phyloP scores from a whole-genome alignment of 2,113 vertebrate genomes.

The Nothoprocta perdicaria region DNA sequence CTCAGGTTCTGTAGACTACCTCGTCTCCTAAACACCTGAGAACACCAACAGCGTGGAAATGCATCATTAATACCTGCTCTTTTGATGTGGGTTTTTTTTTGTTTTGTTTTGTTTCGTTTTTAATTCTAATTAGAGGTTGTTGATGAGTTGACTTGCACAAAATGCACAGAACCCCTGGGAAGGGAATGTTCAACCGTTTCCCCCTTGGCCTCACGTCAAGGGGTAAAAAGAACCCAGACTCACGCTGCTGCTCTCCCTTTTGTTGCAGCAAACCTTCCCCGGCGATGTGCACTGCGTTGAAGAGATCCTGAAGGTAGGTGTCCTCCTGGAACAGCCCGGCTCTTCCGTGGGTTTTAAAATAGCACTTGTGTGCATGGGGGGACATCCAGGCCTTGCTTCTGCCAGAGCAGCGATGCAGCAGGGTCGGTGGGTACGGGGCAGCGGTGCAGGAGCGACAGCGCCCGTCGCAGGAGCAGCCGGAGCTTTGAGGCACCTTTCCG shows the following conservation, averaged over 20 bases:
- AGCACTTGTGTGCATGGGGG: background rate
- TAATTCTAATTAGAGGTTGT: background rate
- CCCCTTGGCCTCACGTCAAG: background rate
- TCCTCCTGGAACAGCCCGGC: background rate
- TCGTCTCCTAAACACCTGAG: background rate
- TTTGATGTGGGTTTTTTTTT: background rate
- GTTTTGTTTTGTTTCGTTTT: background rate
- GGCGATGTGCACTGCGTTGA: slow-evolving; percentile 88
- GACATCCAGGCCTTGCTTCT: background rate
- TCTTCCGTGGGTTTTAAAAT: background rate
- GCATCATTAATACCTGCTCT: background rate
- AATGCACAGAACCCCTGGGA: background rate
- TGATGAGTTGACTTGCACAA: background rate
- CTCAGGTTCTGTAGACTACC: background rate
- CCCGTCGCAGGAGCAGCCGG: background rate
- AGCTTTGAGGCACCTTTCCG: background rate
- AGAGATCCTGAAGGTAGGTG: slow-evolving; percentile 91
- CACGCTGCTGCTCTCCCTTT: background rate
- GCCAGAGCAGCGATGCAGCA: background rate
- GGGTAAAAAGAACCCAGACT: background rate
- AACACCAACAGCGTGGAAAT: background rate
- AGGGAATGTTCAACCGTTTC: background rate
- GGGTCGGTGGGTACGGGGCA: background rate
- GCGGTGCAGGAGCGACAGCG: background rate
- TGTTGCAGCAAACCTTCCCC: slow-evolving; percentile 79